Conservation (phyloP, 2,113 vertebrate species). For the Colinus virginianus region DNA sequence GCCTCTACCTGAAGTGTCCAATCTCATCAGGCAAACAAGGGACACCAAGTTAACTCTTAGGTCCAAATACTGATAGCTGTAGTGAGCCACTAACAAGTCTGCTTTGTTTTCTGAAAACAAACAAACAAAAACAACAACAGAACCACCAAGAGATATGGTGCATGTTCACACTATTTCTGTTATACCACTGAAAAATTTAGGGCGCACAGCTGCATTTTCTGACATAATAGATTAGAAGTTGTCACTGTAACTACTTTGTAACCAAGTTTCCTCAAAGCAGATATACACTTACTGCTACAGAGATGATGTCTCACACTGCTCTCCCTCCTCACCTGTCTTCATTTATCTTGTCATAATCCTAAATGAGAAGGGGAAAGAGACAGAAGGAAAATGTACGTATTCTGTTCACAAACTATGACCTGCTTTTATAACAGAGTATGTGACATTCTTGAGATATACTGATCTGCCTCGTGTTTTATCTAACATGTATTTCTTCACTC, state of each 20-base stretch:
- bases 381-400: neutral
- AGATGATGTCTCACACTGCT: neutral
- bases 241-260: neutral
- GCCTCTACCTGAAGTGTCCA: neutral
- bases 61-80: neutral
- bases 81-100: neutral
- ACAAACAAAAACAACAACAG: neutral
- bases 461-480: neutral
- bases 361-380: neutral
- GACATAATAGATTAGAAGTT: neutral
- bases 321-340: neutral
- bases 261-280: neutral
- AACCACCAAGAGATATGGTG: neutral
- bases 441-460: neutral
- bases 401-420: neutral
- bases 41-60: neutral
- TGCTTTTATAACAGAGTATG: neutral
- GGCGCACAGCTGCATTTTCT: neutral
- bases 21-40: neutral
- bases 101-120: neutral
- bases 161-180: neutral
- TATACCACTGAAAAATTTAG: neutral
- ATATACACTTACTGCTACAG: neutral
- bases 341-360: neutral
- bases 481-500: neutral